Evolutionary conservation across 2,113 vertebrate species (phyloP).

Genomic region (Siniperca chuatsi): DNA sequence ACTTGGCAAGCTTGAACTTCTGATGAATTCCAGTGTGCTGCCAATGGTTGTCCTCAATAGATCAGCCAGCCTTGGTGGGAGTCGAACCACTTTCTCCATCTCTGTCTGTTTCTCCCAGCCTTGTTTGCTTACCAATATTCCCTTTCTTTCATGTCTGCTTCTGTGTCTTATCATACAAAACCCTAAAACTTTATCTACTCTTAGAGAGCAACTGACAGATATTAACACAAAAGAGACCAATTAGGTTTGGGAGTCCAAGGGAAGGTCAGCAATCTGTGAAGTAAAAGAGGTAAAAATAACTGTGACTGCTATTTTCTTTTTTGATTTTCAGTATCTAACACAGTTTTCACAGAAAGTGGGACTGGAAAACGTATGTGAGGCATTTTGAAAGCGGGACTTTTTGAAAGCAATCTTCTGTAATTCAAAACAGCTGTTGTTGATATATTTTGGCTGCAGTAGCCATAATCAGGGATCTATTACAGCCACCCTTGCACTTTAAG

Average conservation of each 20-base stretch:
- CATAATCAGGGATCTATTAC: not conserved
- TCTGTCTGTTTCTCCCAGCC: conserved; percentile 4
- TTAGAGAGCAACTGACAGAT: conserved; percentile 5
- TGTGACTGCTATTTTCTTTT: not conserved
- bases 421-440: conserved; percentile 33
- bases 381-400: conserved; percentile 9
- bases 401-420: conserved; percentile 18
- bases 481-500: not conserved
- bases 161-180: conserved; percentile 19
- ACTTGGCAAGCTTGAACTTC: conserved; percentile 41
- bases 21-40: conserved; percentile 23
- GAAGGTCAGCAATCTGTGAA: conserved; percentile 33
- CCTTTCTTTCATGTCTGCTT: conserved; percentile 2
- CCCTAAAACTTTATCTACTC: not conserved
- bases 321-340: conserved; percentile 11
- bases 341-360: conserved; percentile 4
- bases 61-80: conserved; percentile 11
- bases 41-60: conserved; percentile 10
- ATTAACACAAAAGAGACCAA: conserved; percentile 1
- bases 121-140: conserved; percentile 5
- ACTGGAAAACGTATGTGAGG: not conserved
- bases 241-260: not conserved
- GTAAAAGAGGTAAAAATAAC: not conserved
- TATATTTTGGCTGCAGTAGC: conserved; percentile 8
- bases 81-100: conserved; percentile 5